Conservation (phyloP, 2,888 invertebrate genomes). For the Ophioninae sp. region DNA sequence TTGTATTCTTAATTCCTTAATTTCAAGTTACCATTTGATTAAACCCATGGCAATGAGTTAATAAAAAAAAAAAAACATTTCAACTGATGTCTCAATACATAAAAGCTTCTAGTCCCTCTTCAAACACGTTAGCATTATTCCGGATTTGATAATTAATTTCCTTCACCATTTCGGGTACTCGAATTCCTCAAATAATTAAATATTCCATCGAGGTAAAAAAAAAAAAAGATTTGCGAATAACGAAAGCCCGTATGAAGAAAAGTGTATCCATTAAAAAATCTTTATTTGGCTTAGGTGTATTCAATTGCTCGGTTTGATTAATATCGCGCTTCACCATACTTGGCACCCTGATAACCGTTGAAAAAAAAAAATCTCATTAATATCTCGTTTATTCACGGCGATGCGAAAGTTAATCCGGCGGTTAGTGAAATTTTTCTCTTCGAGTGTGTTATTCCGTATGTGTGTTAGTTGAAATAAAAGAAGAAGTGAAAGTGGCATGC, state of each 20-base stretch:
- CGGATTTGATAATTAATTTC: too few relatives aligned
- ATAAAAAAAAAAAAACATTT: too few relatives aligned
- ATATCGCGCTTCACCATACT: constrained; percentile 23
- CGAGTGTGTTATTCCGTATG: constrained; percentile 5
- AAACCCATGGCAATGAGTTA: too few relatives aligned
- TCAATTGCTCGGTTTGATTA: constrained; percentile 16
- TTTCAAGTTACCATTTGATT: too few relatives aligned
- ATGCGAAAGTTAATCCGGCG: constrained; percentile 57
- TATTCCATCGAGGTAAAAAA: neutral
- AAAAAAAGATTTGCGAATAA: neutral
- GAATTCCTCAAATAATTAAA: neutral
- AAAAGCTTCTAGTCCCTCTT: neutral
- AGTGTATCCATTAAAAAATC: constrained; percentile 4
- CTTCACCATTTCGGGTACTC: neutral
- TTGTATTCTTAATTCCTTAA: too few relatives aligned
- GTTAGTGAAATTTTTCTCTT: constrained; percentile 58
- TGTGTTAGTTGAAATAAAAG: constrained; percentile 49
- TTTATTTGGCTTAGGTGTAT: constrained; percentile 10
- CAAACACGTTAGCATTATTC: neutral
- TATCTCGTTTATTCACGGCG: constrained; percentile 56
- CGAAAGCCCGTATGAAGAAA: neutral
- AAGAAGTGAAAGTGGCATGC: constrained; percentile 54
- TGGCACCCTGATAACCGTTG: constrained; percentile 21
- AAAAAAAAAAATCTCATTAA: constrained; percentile 50
- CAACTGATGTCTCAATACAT: neutral